Evolutionary conservation across 2,888 invertebrate genomes (phyloP).

Genomic region (Conops quadrifasciatus): DNA sequence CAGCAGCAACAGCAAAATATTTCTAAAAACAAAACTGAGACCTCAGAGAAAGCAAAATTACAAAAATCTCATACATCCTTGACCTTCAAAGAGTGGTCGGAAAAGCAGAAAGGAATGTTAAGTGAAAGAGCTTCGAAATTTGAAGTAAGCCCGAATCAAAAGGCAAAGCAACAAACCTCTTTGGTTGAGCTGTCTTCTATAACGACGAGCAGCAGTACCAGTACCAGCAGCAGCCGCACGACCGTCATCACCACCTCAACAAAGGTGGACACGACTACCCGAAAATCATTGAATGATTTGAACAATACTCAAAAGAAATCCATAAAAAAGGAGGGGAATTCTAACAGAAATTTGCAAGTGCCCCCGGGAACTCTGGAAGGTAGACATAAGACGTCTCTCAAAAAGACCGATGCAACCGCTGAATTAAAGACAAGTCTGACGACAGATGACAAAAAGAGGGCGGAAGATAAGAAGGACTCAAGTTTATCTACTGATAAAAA

Average conservation of each 20-base stretch:
- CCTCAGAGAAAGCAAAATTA: background rate
- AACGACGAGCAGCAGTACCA: too few relatives aligned
- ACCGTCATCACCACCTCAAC: too few relatives aligned
- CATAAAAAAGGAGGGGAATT: background rate
- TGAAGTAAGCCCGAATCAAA: background rate
- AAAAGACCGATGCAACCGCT: too few relatives aligned
- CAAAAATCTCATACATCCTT: background rate
- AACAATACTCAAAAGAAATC: background rate
- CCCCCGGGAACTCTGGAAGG: background rate
- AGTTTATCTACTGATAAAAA: background rate
- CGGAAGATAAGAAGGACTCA: too few relatives aligned
- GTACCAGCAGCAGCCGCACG: too few relatives aligned
- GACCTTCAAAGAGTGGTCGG: background rate
- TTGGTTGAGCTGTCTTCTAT: too few relatives aligned
- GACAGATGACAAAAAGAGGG: background rate
- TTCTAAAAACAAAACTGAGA: background rate
- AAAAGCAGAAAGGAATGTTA: background rate
- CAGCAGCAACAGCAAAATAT: conserved; percentile 22
- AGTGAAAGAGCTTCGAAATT: background rate
- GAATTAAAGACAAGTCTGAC: too few relatives aligned
- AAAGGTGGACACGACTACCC: too few relatives aligned
- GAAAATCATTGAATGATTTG: too few relatives aligned
- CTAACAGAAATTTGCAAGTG: background rate
- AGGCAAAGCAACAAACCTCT: too few relatives aligned
- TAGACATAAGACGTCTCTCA: background rate